Percentiles rank a stretch among this genome's conserved stretches.
Conservation (phyloP, 2,888 invertebrate species). For the Chymomyza fuscimana region DNA sequence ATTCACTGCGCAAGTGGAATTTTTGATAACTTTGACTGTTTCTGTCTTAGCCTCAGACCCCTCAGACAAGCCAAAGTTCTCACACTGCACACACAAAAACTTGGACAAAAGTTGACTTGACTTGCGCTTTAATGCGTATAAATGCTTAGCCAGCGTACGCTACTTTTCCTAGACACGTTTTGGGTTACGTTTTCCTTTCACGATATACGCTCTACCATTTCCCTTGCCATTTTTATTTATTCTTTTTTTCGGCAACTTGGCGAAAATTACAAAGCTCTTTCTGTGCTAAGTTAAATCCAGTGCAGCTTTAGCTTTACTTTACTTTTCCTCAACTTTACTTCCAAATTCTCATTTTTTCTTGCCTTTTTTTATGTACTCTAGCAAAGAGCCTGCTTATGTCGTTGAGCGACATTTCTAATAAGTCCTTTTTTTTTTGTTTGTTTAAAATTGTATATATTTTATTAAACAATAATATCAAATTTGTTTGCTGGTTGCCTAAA, state of each 20-base stretch:
- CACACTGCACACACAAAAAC: slow-evolving; percentile 31
- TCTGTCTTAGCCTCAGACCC: background rate
- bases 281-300: slow-evolving; percentile 64
- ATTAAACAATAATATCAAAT: too few relatives aligned
- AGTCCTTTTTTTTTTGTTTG: too few relatives aligned
- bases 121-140: slow-evolving; percentile 71
- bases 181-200: background rate
- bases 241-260: background rate
- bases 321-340: slow-evolving; percentile 26
- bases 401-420: background rate
- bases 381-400: background rate
- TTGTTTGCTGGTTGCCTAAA: too few relatives aligned
- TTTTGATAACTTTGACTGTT: slow-evolving; percentile 67
- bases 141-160: slow-evolving; percentile 49
- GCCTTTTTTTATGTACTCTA: slow-evolving; percentile 3
- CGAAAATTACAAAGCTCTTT: slow-evolving; percentile 4
- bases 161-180: slow-evolving; percentile 9
- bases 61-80: background rate
- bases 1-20: slow-evolving; percentile 75
- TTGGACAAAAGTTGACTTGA: slow-evolving; percentile 70
- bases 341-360: slow-evolving; percentile 13
- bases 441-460: too few relatives aligned
- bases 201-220: background rate
- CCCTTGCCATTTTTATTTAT: background rate
- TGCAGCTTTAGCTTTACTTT: slow-evolving; percentile 62